Base-by-base conservation (phyloP, 2,888 invertebrate species). In the Andrena minutula region DNA sequence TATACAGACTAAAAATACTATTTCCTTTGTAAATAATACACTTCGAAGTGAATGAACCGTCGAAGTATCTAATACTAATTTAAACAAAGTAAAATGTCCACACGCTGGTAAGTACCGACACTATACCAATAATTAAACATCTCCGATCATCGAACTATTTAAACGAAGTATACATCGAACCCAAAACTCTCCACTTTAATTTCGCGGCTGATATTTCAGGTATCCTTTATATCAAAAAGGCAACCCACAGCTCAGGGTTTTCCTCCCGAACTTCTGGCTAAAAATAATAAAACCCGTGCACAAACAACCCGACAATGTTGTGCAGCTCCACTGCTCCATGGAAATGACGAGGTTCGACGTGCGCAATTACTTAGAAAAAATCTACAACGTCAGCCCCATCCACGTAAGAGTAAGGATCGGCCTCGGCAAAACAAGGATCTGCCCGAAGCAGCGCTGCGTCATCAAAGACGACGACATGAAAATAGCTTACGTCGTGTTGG, bases 181-280 rank as follows among this genome's bases (percentile, higher is more conserved):
- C 23, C 23, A 3, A 20, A 20, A 20, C 51, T 32, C 7, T 7
- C 16, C 20, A 41, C 8, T 20, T 16, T 16, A 3, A 6, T 20
- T 51, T 10, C 41, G n/a, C 28, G 28, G 26, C 49, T 7, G 1
- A 61, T 63, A 32, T 64, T 89, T 32, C n/a, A 97, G 98, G 96
- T 99, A 99, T 94, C 99, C 99, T 1, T 91, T 98, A 49, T 99
- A 98, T 94, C 97, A 97, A 94, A 96, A 96, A 93, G 99, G 99
- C 16, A 98, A 98, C 93, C 99, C 99, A n/a, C 99, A 99, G 92
- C 94, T 98, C 47, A 95, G 99, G 78, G 95, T 99, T 10, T 99
- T 98, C 94, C 94, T 99, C 47, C 99, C 99, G 0, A 98, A 99
- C 93, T 99, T 99, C 94, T 99, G 98, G 98, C 96, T 99, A 96